phyloP scores from a whole-genome alignment of 2,888 invertebrate species.

The Schizaphis graminum region DNA sequence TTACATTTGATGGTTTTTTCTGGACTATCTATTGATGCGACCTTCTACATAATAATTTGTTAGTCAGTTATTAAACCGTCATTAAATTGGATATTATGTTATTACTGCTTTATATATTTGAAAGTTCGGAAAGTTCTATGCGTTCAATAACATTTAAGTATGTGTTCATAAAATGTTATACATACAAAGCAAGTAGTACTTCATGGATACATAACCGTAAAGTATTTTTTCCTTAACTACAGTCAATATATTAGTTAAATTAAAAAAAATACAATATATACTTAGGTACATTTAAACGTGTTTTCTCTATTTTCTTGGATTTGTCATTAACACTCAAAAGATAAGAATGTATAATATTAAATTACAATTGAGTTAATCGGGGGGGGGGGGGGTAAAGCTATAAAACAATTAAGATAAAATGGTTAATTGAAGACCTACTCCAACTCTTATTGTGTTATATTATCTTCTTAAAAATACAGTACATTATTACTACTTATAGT shows the following conservation, averaged over 20 bases:
- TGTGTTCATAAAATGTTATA: neutral
- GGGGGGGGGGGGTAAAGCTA: constrained; percentile 13
- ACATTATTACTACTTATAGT: neutral
- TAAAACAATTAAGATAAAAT: constrained; percentile 49
- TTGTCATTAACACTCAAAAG: neutral
- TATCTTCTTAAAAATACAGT: neutral
- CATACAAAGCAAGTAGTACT: neutral
- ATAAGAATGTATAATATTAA: constrained; percentile 39
- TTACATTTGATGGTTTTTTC: neutral
- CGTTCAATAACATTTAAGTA: neutral
- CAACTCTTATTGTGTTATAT: constrained; percentile 23
- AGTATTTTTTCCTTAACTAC: neutral
- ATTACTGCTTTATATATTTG: neutral
- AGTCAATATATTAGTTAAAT: neutral
- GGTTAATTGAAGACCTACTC: constrained; percentile 39
- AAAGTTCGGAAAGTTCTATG: neutral
- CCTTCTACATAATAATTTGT: neutral
- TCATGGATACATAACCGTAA: neutral
- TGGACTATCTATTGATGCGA: neutral
- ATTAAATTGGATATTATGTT: neutral
- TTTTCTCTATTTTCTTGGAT: neutral
- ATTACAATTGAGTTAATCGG: neutral
- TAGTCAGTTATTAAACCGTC: neutral
- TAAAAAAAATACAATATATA: neutral
- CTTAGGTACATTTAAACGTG: neutral